A percentile compares a stretch with the other conserved stretches of the same genome.
These are phyloP conservation scores for Brachyopa scutellaris DNA, from an alignment of 2,888 invertebrate species.

Conservation along the genomic window DNA sequence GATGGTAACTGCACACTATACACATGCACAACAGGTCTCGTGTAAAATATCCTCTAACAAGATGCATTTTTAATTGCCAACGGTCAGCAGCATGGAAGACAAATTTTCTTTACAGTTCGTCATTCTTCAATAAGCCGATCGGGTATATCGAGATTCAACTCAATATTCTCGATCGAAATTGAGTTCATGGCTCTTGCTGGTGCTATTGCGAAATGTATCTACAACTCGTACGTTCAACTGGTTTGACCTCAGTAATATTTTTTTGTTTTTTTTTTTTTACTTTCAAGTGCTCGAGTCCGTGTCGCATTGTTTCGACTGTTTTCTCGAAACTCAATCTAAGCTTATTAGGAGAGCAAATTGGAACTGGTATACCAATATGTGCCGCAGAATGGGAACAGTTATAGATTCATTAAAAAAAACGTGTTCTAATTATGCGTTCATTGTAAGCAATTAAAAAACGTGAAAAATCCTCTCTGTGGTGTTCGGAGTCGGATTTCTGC, in stretches of 20 bases:
- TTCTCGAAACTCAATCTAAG: not conserved
- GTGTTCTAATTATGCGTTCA: constrained; percentile 61
- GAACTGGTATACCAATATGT: not conserved
- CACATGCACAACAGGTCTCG: not conserved
- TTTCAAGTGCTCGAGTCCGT: constrained; percentile 24
- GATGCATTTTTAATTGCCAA: constrained; percentile 30
- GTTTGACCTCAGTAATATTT: constrained; percentile 61
- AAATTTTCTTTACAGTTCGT: not conserved
- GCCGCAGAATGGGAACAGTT: constrained; percentile 6
- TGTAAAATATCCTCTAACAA: constrained; percentile 1
- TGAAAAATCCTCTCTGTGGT: constrained; percentile 9
- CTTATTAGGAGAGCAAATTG: not conserved
- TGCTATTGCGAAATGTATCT: constrained; percentile 27
- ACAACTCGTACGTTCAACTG: constrained; percentile 44
- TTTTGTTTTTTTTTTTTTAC: not conserved
- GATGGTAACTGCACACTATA: not conserved
- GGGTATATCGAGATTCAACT: not conserved
- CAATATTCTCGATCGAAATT: constrained; percentile 51
- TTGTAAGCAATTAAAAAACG: constrained; percentile 62
- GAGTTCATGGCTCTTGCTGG: constrained; percentile 54
- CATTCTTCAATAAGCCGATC: constrained; percentile 25
- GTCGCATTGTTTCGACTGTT: not conserved
- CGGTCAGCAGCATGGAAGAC: not conserved
- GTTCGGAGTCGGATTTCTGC: not conserved
- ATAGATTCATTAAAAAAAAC: constrained; percentile 35